These are phyloP conservation scores for Lutjanus argentimaculatus DNA, from an alignment of 2,797 vertebrate genomes.

Conservation along the genomic window DNA sequence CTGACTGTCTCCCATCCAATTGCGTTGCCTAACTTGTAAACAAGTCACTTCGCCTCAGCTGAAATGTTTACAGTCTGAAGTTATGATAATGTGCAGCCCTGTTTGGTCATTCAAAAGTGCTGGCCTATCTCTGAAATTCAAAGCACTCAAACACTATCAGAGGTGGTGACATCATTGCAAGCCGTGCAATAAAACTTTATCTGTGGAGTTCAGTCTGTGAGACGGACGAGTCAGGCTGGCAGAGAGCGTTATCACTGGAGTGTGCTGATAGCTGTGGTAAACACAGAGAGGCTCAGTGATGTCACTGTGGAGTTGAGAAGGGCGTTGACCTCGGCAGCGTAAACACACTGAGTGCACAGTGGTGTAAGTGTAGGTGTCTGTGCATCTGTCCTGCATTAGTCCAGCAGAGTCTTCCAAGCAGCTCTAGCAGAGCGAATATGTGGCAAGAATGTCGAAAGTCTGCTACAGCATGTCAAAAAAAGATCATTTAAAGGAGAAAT, in stretches of 20 bases:
- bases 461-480: neutral
- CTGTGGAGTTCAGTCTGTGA: constrained; percentile 37
- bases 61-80: constrained; percentile 65
- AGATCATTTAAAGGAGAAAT: constrained; percentile 1
- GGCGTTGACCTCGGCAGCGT: constrained; percentile 44
- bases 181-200: constrained; percentile 67
- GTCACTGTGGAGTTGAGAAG: constrained; percentile 49
- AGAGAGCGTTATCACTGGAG: constrained; percentile 48
- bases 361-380: constrained; percentile 51
- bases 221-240: constrained; percentile 20
- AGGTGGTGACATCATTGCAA: constrained; percentile 68
- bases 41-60: constrained; percentile 58
- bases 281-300: constrained; percentile 55
- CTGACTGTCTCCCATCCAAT: constrained; percentile 37
- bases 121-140: constrained; percentile 48
- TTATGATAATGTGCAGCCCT: constrained; percentile 42
- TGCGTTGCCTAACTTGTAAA: constrained; percentile 62
- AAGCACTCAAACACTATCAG: constrained; percentile 50
- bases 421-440: constrained; percentile 12
- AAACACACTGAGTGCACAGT: constrained; percentile 39
- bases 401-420: constrained; percentile 21
- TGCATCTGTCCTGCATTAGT: constrained; percentile 54
- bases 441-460: constrained; percentile 23
- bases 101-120: constrained; percentile 43
- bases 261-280: constrained; percentile 63